Base-by-base conservation (phyloP, 2,888 invertebrate species). In the Noctua fimbriata region DNA sequence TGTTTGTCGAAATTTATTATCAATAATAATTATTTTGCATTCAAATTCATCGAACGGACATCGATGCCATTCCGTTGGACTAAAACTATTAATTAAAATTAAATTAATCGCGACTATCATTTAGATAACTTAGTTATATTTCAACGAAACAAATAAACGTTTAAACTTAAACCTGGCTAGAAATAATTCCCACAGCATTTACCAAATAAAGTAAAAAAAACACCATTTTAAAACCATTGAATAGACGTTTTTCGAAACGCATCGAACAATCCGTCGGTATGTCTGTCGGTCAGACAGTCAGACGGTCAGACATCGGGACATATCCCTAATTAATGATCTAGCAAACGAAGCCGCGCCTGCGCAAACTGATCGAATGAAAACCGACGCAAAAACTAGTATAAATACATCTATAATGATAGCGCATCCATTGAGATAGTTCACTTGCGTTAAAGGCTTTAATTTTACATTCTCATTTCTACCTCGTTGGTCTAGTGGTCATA, bases 311-410 rank as follows among this genome's bases (percentile, higher is more conserved):
- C 89, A 89, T 87, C 89, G 75, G 63, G 89, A 89, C 87, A 87
- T 87, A 90, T 94, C 93, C 94, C 94, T 95, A 95, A 95, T 95
- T 95, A 95, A 95, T 95, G 95, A 94, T 91, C 91, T 89, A 90
- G 93, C 92, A 92, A 92, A 92, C 89, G 93, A 92, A 90, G 93
- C 93, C 93, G 94, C 90, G 90, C 90, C 86, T 85, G 87, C 70
- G 66, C 88, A 81, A 79, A 78, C 84, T 88, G 89, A 86, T 93
- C 92, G 91, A 92, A 93, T 92, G 93, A 92, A 93, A 93, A 90
- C 88, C 86, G 88, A 90, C 81, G 91, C 91, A 95, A 95, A 95
- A 95, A 94, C 89, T 92, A 87, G 92, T 90, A 91, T 91, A 91
- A 89, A 90, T 92, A 91, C 90, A 89, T 89, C 89, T 91, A 89